These are phyloP conservation scores for Drosophila pseudotakahashii DNA, from an alignment of 2,888 invertebrate species.

Conservation along the genomic window DNA sequence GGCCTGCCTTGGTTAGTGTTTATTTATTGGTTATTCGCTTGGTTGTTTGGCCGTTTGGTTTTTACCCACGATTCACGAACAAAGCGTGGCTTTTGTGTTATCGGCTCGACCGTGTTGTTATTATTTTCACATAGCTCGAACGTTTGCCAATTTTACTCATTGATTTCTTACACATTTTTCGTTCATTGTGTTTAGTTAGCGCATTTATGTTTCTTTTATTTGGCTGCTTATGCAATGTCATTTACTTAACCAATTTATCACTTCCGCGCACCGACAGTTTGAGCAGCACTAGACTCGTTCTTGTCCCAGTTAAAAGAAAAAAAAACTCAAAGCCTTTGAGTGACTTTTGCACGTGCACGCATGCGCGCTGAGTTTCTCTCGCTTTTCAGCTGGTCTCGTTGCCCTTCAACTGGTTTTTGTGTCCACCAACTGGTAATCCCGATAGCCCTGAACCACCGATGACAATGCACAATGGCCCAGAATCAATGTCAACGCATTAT, in stretches of 20 bases:
- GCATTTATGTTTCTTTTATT: conserved; percentile 35
- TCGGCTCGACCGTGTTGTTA: conserved; percentile 29
- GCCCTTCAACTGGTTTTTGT: conserved; percentile 71
- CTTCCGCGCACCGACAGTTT: conserved; percentile 53
- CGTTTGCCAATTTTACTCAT: conserved; percentile 61
- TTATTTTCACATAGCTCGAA: conserved; percentile 63
- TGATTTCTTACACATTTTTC: conserved; percentile 63
- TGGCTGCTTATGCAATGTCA: conserved; percentile 48
- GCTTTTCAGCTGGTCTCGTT: conserved; percentile 32
- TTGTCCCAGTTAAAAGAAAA: conserved; percentile 53
- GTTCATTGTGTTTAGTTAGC: conserved; percentile 47
- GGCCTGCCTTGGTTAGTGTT: conserved; percentile 6
- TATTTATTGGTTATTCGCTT: conserved; percentile 11
- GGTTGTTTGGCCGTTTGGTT: conserved; percentile 22
- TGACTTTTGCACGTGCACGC: conserved; percentile 67
- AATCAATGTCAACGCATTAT: conserved; percentile 63
- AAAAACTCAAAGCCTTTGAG: conserved; percentile 27
- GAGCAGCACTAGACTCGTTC: conserved; percentile 48
- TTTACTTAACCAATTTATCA: conserved; percentile 34
- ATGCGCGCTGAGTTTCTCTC: conserved; percentile 38
- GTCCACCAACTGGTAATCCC: conserved; percentile 36
- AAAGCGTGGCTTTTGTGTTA: conserved; percentile 50
- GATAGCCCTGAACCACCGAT: conserved; percentile 68
- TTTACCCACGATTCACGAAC: conserved; percentile 38
- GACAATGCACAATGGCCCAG: conserved; percentile 50